A percentile compares a stretch with the other conserved stretches of the same genome.
Conservation (phyloP, 2,888 invertebrate genomes). For the Cancer borealis region DNA sequence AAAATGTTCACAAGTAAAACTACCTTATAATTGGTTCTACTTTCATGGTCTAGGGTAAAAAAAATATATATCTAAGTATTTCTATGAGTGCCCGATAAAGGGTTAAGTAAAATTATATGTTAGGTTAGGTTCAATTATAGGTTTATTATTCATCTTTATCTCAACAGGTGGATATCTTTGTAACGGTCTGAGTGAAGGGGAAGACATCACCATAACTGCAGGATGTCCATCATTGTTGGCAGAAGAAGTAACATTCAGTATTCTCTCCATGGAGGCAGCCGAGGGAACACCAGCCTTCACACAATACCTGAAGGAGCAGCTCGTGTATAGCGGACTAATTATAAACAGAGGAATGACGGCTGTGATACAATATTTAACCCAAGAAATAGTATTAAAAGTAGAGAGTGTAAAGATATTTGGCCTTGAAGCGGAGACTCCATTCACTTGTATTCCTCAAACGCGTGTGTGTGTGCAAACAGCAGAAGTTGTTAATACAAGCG, state of each 20-base stretch:
- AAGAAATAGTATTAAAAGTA: conserved; percentile 57
- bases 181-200: conserved; percentile 44
- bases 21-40: too few relatives aligned
- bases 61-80: too few relatives aligned
- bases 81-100: too few relatives aligned
- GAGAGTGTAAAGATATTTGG: conserved; percentile 52
- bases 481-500: neutral
- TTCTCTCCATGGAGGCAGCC: conserved; percentile 46
- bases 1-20: too few relatives aligned
- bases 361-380: conserved; percentile 62
- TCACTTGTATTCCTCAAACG: conserved; percentile 58
- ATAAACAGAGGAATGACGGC: conserved; percentile 37
- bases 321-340: conserved; percentile 50
- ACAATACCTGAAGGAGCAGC: conserved; percentile 61
- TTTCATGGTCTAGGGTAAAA: too few relatives aligned
- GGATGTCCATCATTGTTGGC: conserved; percentile 55
- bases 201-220: conserved; percentile 47
- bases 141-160: neutral
- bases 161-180: conserved; percentile 3
- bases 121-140: neutral
- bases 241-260: conserved; percentile 47
- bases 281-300: conserved; percentile 41
- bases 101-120: too few relatives aligned
- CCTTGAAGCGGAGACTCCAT: conserved; percentile 6
- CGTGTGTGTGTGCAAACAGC: conserved; percentile 25